Evolutionary conservation across 2,888 invertebrate genomes (phyloP).

Genomic region (Pollenia labialis): DNA sequence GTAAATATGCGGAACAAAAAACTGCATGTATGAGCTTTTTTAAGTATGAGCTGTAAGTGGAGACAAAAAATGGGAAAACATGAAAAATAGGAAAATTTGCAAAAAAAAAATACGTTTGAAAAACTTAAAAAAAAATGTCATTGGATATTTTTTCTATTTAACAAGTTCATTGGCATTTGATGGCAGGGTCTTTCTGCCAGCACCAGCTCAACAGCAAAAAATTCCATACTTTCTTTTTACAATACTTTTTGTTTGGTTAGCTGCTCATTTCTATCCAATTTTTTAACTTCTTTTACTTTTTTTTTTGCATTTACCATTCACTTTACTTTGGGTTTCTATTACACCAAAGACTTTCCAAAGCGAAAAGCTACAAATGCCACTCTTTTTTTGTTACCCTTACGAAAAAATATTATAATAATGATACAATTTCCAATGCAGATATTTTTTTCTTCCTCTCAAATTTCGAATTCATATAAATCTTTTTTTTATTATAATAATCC

Average conservation of each 20-base stretch:
- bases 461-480: conserved; percentile 30
- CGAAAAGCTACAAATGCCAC: neutral
- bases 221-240: conserved; percentile 50
- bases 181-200: conserved; percentile 46
- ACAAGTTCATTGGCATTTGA: conserved; percentile 73
- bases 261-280: conserved; percentile 14
- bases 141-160: conserved; percentile 55
- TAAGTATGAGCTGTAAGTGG: neutral
- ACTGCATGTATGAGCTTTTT: conserved; percentile 40
- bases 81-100: conserved; percentile 21
- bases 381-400: conserved; percentile 38
- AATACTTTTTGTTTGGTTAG: conserved; percentile 31
- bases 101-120: conserved; percentile 10
- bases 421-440: conserved; percentile 36
- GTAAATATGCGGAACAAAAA: conserved; percentile 71
- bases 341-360: conserved; percentile 26
- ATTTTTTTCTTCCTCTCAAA: conserved; percentile 20
- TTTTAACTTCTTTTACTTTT: neutral
- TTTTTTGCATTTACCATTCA: conserved; percentile 33
- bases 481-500: neutral
- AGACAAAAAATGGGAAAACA: conserved; percentile 15
- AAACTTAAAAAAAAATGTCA: conserved; percentile 59
- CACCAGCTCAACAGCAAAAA: conserved; percentile 33
- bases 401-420: conserved; percentile 21
- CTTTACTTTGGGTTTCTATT: conserved; percentile 27